Evolutionary conservation across 2,113 vertebrate species (phyloP).

Genomic region (Cyanocitta stelleri): DNA sequence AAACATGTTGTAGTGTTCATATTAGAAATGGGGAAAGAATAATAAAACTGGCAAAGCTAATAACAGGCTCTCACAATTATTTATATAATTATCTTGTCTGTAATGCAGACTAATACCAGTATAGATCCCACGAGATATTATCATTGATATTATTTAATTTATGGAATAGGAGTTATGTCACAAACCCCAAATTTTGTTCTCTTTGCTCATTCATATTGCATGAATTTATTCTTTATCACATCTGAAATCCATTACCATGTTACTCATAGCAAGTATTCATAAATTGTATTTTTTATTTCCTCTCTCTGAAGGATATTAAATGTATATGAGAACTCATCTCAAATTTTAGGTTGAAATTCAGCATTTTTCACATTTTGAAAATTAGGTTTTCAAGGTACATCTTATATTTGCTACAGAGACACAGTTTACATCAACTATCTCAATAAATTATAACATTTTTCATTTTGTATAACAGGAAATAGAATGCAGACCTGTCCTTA

Average conservation of each 20-base stretch:
- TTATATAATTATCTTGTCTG: neutral
- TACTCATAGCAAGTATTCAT: neutral
- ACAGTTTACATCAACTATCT: neutral
- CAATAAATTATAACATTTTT: neutral
- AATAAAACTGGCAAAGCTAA: neutral
- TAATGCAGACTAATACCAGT: neutral
- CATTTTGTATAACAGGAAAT: neutral
- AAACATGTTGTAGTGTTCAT: neutral
- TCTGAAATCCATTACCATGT: neutral
- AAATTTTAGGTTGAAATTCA: neutral
- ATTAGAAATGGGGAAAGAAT: neutral
- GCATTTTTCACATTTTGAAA: neutral
- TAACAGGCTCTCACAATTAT: neutral
- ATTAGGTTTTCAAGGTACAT: neutral
- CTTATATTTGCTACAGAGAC: neutral
- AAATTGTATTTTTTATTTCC: neutral
- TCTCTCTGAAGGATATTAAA: neutral
- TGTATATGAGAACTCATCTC: neutral
- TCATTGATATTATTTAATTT: neutral
- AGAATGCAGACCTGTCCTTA: neutral
- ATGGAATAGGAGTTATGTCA: neutral
- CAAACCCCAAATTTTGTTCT: neutral
- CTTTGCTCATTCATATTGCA: neutral
- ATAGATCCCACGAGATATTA: neutral
- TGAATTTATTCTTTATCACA: neutral